Percentiles rank a stretch among this genome's conserved stretches.
These are phyloP conservation scores for Oenanthe melanoleuca DNA, from an alignment of 2,113 vertebrate genomes.

Conservation along the genomic window DNA sequence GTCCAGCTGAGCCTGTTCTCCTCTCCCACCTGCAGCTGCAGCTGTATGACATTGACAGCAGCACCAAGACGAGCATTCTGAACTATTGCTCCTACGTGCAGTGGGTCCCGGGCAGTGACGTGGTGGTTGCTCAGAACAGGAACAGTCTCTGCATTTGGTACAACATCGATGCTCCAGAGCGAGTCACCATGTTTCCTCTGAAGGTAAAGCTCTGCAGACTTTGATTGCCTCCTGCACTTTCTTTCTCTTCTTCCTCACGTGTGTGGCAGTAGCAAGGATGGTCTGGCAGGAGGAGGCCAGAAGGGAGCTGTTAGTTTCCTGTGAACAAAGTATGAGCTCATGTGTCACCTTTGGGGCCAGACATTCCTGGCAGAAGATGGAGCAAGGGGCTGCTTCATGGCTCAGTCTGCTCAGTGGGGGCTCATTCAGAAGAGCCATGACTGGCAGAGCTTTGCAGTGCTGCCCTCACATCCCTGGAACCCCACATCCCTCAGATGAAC, in stretches of 20 bases:
- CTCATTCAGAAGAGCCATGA: not conserved
- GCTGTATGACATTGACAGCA: conserved; percentile 85
- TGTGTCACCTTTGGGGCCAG: not conserved
- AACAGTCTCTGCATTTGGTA: conserved; percentile 93
- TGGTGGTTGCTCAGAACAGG: conserved; percentile 92
- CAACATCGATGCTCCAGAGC: conserved; percentile 92
- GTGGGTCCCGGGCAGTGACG: conserved; percentile 95
- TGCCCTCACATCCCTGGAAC: not conserved
- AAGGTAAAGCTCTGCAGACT: conserved; percentile 75
- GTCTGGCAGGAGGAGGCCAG: not conserved
- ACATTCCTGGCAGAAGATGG: not conserved
- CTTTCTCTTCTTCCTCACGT: not conserved
- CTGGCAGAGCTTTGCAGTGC: not conserved
- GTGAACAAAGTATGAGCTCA: not conserved
- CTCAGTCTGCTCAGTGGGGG: not conserved
- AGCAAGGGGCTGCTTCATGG: not conserved
- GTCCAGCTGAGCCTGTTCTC: not conserved
- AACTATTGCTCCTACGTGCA: conserved; percentile 94
- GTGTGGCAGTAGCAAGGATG: not conserved
- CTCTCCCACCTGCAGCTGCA: conserved; percentile 79
- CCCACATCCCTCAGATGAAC: not conserved
- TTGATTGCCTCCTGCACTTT: not conserved
- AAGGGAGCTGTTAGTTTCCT: not conserved
- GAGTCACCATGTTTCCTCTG: conserved; percentile 89
- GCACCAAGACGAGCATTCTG: conserved; percentile 84